These are phyloP conservation scores for Ischnura elegans DNA, from an alignment of 2,888 invertebrate genomes.

Conservation along the genomic window DNA sequence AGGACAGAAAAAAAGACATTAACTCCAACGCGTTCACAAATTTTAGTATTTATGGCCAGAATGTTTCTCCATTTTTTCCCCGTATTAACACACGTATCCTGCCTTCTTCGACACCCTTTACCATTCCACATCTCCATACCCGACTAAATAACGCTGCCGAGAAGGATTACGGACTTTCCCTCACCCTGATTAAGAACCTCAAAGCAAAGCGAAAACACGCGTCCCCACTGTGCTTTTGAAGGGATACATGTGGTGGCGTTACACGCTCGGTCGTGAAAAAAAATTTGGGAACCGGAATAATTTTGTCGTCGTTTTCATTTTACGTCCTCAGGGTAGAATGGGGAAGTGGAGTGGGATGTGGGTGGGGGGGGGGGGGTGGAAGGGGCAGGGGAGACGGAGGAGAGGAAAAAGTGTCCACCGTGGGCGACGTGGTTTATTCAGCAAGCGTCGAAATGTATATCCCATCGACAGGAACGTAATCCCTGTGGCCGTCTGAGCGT, in stretches of 20 bases:
- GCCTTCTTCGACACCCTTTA: not conserved
- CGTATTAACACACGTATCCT: not conserved
- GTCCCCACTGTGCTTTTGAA: not conserved
- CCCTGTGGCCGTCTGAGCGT: not conserved
- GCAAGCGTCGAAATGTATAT: not conserved
- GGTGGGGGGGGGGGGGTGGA: not conserved
- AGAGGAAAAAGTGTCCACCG: not conserved
- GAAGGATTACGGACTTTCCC: not conserved
- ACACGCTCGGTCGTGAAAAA: not conserved
- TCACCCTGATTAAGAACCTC: not conserved
- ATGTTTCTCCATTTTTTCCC: not conserved
- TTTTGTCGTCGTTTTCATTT: not conserved
- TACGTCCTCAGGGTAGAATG: not conserved
- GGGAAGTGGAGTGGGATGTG: not conserved
- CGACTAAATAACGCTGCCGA: not conserved
- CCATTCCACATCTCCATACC: not conserved
- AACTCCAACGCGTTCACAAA: not conserved
- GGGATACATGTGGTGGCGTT: not conserved
- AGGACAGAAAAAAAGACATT: not conserved
- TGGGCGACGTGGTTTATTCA: not conserved
- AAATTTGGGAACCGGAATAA: not conserved
- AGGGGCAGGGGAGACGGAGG: not conserved
- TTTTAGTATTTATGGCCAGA: not conserved
- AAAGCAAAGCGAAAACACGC: not conserved
- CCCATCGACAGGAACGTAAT: not conserved